A percentile compares a stretch with the other conserved stretches of the same genome.
Evolutionary conservation across 2,888 invertebrate genomes (phyloP).

Genomic region (Lochmaea capreae): DNA sequence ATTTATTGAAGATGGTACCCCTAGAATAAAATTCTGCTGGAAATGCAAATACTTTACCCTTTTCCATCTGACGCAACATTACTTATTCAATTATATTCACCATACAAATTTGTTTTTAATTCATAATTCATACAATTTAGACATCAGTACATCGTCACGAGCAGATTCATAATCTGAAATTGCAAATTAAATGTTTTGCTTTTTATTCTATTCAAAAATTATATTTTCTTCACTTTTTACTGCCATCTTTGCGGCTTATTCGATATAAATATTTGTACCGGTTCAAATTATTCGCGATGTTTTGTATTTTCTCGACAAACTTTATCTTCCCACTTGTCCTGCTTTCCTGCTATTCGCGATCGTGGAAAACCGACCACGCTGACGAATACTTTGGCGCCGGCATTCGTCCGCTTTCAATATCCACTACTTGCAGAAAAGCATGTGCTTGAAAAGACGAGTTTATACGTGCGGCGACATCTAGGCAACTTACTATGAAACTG

Average conservation of each 20-base stretch:
- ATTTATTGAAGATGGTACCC: too few relatives aligned
- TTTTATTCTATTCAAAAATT: too few relatives aligned
- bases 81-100: too few relatives aligned
- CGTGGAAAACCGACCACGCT: slow-evolving; percentile 59
- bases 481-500: neutral
- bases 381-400: slow-evolving; percentile 38
- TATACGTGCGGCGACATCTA: slow-evolving; percentile 36
- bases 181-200: too few relatives aligned
- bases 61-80: too few relatives aligned
- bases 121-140: too few relatives aligned
- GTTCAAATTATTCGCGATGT: neutral
- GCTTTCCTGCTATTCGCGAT: slow-evolving; percentile 52
- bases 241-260: neutral
- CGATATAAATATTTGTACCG: neutral
- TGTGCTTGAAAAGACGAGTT: slow-evolving; percentile 21
- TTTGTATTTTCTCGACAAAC: neutral
- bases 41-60: too few relatives aligned
- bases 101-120: too few relatives aligned
- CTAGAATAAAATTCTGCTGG: too few relatives aligned
- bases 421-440: slow-evolving; percentile 18
- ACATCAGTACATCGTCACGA: too few relatives aligned
- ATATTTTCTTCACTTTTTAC: too few relatives aligned
- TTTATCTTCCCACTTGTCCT: slow-evolving; percentile 33
- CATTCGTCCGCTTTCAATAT: slow-evolving; percentile 1
- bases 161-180: too few relatives aligned